phyloP scores from a whole-genome alignment of 2,113 vertebrate genomes.

The Hippocampus abdominalis region DNA sequence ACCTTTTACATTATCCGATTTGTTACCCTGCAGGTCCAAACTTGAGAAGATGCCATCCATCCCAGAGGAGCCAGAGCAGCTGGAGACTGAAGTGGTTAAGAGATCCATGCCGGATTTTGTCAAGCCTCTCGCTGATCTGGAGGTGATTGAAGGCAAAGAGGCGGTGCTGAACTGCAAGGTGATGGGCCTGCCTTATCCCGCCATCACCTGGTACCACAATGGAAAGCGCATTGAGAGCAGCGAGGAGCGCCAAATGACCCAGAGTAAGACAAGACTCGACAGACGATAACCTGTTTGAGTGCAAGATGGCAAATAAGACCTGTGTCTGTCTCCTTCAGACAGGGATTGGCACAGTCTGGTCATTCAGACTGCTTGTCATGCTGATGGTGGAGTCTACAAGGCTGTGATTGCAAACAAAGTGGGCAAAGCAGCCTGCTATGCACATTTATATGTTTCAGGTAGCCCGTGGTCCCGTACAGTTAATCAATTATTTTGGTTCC shows the following conservation, averaged over 20 bases:
- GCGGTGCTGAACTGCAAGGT: constrained; percentile 85
- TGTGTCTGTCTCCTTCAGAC: constrained; percentile 70
- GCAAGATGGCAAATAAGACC: constrained; percentile 5
- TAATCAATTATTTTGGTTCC: background rate
- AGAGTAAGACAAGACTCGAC: constrained; percentile 75
- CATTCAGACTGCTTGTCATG: constrained; percentile 77
- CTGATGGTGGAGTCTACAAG: constrained; percentile 92
- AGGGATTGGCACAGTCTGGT: constrained; percentile 89
- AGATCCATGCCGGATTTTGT: constrained; percentile 92
- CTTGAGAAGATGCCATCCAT: constrained; percentile 98
- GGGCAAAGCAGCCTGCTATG: constrained; percentile 92
- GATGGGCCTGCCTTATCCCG: constrained; percentile 85
- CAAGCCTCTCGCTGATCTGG: constrained; percentile 84
- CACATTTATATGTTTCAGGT: constrained; percentile 92
- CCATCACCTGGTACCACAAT: constrained; percentile 94
- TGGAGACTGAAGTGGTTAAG: constrained; percentile 80
- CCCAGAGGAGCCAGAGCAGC: constrained; percentile 87
- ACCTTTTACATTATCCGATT: background rate
- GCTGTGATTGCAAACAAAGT: constrained; percentile 91
- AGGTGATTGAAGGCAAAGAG: constrained; percentile 87
- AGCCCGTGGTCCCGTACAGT: background rate
- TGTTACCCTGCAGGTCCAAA: constrained; percentile 75
- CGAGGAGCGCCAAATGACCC: constrained; percentile 86
- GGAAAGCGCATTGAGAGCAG: constrained; percentile 85
- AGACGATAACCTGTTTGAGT: rapidly evolving